Conservation (phyloP, 37 sponge, comb jelly and placozoan species). For the Hexactinellida sp. region DNA sequence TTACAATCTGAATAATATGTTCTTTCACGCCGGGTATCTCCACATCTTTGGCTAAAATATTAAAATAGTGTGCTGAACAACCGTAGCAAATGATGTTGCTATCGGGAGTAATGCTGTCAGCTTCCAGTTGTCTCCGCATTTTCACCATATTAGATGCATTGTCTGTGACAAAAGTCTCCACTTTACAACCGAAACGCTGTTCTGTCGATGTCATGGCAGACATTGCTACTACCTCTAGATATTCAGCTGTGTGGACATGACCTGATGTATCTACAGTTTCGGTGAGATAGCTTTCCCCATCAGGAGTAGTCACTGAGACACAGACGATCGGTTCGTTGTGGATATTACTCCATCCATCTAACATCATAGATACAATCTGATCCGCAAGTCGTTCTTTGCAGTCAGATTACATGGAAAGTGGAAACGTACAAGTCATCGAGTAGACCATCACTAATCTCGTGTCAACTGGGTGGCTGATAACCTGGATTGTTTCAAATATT, state of each 20-base stretch:
- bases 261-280: slow-evolving; percentile 2
- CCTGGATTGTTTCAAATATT: slow-evolving; percentile 1
- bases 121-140: neutral
- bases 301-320: neutral
- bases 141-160: slow-evolving; percentile 9
- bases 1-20: slow-evolving; percentile 1
- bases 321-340: slow-evolving; percentile 6
- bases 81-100: neutral
- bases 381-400: neutral
- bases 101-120: neutral
- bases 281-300: neutral
- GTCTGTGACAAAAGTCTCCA: neutral
- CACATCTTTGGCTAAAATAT: slow-evolving; percentile 7
- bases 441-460: neutral
- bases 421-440: neutral
- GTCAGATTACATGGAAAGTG: neutral
- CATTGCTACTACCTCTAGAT: neutral
- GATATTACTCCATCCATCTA: slow-evolving; percentile 18
- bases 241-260: neutral
- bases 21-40: neutral
- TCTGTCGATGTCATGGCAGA: neutral
- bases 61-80: slow-evolving; percentile 8
- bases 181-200: neutral
- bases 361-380: neutral
- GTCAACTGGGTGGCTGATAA: slow-evolving; percentile 5